A percentile compares a stretch with the other conserved stretches of the same genome.
These are phyloP conservation scores for Ciconia nigra DNA, from an alignment of 2,797 vertebrate genomes.

Conservation along the genomic window DNA sequence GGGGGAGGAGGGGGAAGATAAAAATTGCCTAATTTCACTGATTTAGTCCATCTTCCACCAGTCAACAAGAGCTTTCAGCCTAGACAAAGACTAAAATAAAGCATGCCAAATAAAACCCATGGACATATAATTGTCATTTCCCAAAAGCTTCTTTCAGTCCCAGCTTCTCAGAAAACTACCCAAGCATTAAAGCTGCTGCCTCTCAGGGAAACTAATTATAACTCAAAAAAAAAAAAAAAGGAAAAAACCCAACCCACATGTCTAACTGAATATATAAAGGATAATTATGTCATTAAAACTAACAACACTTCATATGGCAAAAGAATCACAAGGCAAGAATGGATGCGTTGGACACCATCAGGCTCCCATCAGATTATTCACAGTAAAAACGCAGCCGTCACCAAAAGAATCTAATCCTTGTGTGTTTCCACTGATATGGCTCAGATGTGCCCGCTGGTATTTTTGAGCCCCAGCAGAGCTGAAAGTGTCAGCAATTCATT, in stretches of 20 bases:
- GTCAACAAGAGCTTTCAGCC: slow-evolving; percentile 1
- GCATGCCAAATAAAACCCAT: slow-evolving; percentile 30
- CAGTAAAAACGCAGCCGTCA: neutral
- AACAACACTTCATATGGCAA: slow-evolving; percentile 12
- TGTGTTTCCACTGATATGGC: neutral
- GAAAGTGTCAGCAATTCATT: slow-evolving; percentile 39
- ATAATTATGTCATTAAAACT: slow-evolving; percentile 48
- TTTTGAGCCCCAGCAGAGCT: slow-evolving; percentile 30
- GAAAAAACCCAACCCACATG: neutral
- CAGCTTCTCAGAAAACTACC: slow-evolving; percentile 54
- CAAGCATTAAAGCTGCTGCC: slow-evolving; percentile 37
- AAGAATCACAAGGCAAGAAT: slow-evolving; percentile 21
- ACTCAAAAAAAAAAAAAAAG: neutral
- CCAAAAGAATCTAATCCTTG: slow-evolving; percentile 20
- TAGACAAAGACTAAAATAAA: slow-evolving; percentile 45
- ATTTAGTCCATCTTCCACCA: slow-evolving; percentile 7
- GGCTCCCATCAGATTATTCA: slow-evolving; percentile 39
- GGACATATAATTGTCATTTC: slow-evolving; percentile 35
- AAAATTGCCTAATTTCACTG: slow-evolving; percentile 5
- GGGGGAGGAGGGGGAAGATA: neutral
- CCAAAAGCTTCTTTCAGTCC: slow-evolving; percentile 34
- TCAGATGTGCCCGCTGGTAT: neutral
- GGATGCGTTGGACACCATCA: slow-evolving; percentile 10
- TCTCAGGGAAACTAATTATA: slow-evolving; percentile 46
- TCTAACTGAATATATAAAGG: slow-evolving; percentile 29